phyloP scores from a whole-genome alignment of 2,888 invertebrate species.

The Drosophila mulleri region DNA sequence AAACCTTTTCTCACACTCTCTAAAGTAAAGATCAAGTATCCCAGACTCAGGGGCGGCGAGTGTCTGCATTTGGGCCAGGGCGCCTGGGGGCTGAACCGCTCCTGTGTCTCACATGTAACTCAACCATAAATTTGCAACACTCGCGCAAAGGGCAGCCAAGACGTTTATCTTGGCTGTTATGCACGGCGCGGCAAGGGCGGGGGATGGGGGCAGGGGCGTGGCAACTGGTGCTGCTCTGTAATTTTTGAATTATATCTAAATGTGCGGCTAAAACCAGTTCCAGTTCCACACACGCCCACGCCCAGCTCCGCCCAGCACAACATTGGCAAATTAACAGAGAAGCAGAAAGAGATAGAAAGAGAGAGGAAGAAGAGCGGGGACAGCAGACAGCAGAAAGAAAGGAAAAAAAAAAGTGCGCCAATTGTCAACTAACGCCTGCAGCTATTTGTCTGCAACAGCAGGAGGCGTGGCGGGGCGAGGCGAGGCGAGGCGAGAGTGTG shows the following conservation, averaged over 20 bases:
- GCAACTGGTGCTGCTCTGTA: slow-evolving; percentile 72
- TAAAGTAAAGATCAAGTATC: too few relatives aligned
- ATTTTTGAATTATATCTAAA: slow-evolving; percentile 81
- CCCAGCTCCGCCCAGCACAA: slow-evolving; percentile 14
- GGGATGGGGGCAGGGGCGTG: slow-evolving; percentile 1
- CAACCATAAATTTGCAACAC: slow-evolving; percentile 57
- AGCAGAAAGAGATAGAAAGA: neutral
- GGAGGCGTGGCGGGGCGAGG: neutral
- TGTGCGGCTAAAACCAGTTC: slow-evolving; percentile 53
- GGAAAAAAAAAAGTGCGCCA: slow-evolving; percentile 41
- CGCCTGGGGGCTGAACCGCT: slow-evolving; percentile 40
- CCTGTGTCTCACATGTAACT: slow-evolving; percentile 57
- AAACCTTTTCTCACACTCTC: too few relatives aligned
- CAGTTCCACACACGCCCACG: slow-evolving; percentile 18
- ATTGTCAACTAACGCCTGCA: slow-evolving; percentile 80
- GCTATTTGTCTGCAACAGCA: slow-evolving; percentile 43
- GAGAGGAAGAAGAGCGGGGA: neutral
- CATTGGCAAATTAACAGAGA: slow-evolving; percentile 30
- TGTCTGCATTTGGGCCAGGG: neutral
- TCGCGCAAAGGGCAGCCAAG: slow-evolving; percentile 56
- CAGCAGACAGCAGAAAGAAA: neutral
- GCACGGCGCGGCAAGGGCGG: neutral
- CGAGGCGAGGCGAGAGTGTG: slow-evolving; percentile 4
- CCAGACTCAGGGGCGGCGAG: too few relatives aligned
- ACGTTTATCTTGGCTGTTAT: slow-evolving; percentile 70